These are phyloP conservation scores for Pollenia angustigena DNA, from an alignment of 2,888 invertebrate genomes.

Conservation along the genomic window DNA sequence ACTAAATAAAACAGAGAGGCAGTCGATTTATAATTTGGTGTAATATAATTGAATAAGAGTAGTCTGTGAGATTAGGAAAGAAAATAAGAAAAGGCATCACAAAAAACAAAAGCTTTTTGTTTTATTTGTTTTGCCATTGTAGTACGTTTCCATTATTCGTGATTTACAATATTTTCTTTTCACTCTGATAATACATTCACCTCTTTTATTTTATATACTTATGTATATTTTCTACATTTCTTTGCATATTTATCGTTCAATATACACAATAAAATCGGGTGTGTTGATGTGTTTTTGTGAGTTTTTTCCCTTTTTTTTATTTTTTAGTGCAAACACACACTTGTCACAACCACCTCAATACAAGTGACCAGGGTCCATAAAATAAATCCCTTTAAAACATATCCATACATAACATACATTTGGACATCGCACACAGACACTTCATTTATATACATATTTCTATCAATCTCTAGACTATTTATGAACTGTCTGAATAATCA, in stretches of 20 bases:
- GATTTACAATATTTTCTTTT: conserved; percentile 19
- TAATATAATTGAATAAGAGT: conserved; percentile 30
- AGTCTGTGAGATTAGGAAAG: conserved; percentile 34
- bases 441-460: conserved; percentile 37
- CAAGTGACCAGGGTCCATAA: conserved; percentile 44
- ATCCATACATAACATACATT: not conserved
- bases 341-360: not conserved
- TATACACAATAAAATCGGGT: conserved; percentile 13
- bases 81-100: conserved; percentile 3
- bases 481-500: conserved; percentile 46
- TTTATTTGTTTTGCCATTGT: conserved; percentile 31
- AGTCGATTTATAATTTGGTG: not conserved
- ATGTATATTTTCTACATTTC: conserved; percentile 58
- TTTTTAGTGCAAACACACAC: not conserved
- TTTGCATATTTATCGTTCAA: conserved; percentile 26
- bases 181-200: conserved; percentile 55
- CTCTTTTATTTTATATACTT: conserved; percentile 46
- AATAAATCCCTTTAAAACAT: not conserved
- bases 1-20: not conserved
- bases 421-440: not conserved
- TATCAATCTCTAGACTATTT: conserved; percentile 37
- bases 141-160: conserved; percentile 14
- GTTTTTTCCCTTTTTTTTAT: not conserved
- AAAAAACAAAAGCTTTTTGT: conserved; percentile 13
- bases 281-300: conserved; percentile 12